A percentile compares a stretch with the other conserved stretches of the same genome.
Conservation (phyloP, 2,797 vertebrate species). For the Zalophus californianus region DNA sequence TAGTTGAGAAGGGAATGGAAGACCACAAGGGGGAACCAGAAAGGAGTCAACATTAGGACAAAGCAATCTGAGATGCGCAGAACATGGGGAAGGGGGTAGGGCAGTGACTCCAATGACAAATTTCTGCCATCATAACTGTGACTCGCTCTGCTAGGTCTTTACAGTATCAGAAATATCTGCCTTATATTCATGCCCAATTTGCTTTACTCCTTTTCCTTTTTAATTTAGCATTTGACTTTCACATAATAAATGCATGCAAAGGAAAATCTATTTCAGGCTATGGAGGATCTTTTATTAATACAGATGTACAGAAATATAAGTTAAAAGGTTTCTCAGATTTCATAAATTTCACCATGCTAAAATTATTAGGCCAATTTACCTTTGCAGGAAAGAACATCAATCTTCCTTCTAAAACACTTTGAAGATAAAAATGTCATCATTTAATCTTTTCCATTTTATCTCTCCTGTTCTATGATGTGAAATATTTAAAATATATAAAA, state of each 20-base stretch:
- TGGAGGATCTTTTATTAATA: constrained; percentile 43
- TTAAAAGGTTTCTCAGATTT: constrained; percentile 72
- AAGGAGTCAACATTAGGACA: neutral
- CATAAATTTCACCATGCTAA: constrained; percentile 63
- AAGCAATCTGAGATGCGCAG: neutral
- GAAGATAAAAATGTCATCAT: constrained; percentile 54
- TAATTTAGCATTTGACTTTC: constrained; percentile 51
- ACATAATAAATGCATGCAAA: constrained; percentile 40
- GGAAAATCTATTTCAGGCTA: constrained; percentile 2
- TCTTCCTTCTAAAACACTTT: constrained; percentile 56
- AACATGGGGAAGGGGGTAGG: neutral
- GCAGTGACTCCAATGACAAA: neutral
- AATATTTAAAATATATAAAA: constrained; percentile 47
- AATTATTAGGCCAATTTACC: constrained; percentile 69
- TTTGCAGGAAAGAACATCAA: constrained; percentile 28
- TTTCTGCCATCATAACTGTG: neutral
- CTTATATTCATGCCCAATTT: constrained; percentile 43
- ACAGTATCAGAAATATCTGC: neutral
- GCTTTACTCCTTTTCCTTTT: neutral
- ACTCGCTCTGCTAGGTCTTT: neutral
- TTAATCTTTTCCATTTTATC: constrained; percentile 34
- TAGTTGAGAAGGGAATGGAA: neutral
- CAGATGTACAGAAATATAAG: constrained; percentile 48
- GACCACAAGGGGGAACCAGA: neutral
- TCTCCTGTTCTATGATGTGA: constrained; percentile 33